Conservation (phyloP, 2,888 invertebrate genomes). For the Euplexia lucipara region DNA sequence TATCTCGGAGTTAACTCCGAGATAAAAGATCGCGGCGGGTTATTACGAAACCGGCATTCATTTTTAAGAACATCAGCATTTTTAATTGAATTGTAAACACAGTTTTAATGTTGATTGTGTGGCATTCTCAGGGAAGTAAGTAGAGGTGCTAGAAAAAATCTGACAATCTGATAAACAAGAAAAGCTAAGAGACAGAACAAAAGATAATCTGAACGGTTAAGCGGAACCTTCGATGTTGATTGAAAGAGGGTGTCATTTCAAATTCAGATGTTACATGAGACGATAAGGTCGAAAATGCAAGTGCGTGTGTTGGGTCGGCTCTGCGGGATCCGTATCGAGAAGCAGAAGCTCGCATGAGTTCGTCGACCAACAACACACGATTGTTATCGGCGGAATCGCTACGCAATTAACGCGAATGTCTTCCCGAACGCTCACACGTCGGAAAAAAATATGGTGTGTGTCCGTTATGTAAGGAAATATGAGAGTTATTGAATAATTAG, state of each 20-base stretch:
- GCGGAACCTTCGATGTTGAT: constrained; percentile 46
- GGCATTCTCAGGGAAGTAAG: constrained; percentile 79
- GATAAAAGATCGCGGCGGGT: constrained; percentile 62
- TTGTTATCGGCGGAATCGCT: constrained; percentile 81
- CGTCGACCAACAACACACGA: constrained; percentile 77
- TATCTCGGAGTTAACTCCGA: constrained; percentile 69
- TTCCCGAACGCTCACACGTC: constrained; percentile 71
- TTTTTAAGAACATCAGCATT: constrained; percentile 59
- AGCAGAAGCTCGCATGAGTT: constrained; percentile 83
- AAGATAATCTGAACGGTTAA: constrained; percentile 58
- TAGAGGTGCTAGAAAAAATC: constrained; percentile 55
- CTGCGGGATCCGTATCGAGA: constrained; percentile 70
- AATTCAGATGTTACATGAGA: constrained; percentile 58
- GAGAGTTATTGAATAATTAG: constrained; percentile 56
- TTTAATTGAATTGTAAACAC: constrained; percentile 64
- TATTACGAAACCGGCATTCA: constrained; percentile 65
- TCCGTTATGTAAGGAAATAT: constrained; percentile 62
- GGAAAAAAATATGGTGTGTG: constrained; percentile 45
- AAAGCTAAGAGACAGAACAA: constrained; percentile 63
- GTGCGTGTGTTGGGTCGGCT: constrained; percentile 43
- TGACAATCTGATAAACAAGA: constrained; percentile 39
- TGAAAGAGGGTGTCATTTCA: constrained; percentile 21
- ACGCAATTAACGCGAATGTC: constrained; percentile 81
- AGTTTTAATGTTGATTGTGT: constrained; percentile 52
- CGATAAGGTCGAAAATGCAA: constrained; percentile 68